Base-by-base conservation (phyloP, 2,113 vertebrate genomes). In the Miniopterus natalensis region DNA sequence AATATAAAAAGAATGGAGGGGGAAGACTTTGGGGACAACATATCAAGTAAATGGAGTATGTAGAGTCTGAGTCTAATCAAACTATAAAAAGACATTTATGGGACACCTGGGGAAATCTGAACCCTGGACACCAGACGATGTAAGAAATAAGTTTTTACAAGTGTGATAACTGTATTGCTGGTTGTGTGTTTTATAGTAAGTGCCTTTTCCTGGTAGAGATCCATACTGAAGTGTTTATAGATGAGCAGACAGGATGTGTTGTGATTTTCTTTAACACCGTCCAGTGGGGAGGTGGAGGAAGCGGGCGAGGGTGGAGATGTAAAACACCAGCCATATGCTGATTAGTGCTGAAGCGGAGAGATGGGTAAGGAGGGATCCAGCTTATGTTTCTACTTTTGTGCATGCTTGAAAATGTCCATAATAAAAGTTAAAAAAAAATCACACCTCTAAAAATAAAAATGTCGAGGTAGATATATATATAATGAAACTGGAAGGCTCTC, bases 71-170 rank as follows among this genome's bases (percentile, higher is more conserved):
- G 66, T 40, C 31, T 84, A 17, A 77, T 83, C n/a, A 70, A 36
- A 25, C 73, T 51, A 84, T 53, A 77, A 59, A 80, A 80, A 74
- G 10, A 79, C 29, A 90, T 45, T 78, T 42, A 84, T 6, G 40
- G 27, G 36, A 63, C 49, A 84, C 31, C 6, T 36, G 65, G 51
- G 20, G 23, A 42, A 45, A 80, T 11, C 0, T 36, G 7, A 84
- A 85, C 73, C 59, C 36, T 66, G 42, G n/a, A 79, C 25, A 71
- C 25, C 15, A 59, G n/a, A 55, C 61, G 29, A 61, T 47, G 55
- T 73, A 77, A 79, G 81, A 95, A 84, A 80, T 18, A 70, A n/a
- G 12, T 18, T 87, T 78, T 55, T 77, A 71, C 59, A 18, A 47
- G 25, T 74, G 45, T 75, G 45, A 59, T 55, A 21, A 49, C 1